Base-by-base conservation (phyloP, 1,140 invertebrate species). In the Cyclina sinensis region DNA sequence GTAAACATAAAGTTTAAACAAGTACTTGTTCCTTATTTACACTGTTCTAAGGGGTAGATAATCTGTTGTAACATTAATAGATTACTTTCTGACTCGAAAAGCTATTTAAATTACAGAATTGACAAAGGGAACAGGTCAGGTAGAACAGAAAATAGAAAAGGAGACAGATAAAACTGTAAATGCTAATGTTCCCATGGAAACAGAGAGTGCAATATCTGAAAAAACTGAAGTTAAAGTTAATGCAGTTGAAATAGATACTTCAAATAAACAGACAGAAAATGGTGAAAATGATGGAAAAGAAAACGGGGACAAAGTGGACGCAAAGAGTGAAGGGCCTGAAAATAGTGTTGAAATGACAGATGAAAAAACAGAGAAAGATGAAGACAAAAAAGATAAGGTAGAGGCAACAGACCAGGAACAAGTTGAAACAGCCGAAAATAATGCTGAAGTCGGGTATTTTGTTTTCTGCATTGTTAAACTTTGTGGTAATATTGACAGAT, bases 261-360 rank as follows among this genome's bases (percentile, higher is more conserved):
- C 51, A 2, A n/a, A 48, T 30, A 46, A 48, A 78, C 39, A 46
- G 46, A 43, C 39, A 27, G 74, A 46, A 48, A 43, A 9, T 51
- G 18, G 27, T 70, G 27, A 78, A 35, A 16, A 24, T 24, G 74
- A 24, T 27, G 30, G 7, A 7, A 80, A 32, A 14, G 30, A 65
- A 3, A 62, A 4, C 39, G 79, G 24, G 65, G 79, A 37, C 16
- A 81, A 79, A 35, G 24, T 59, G 18, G 14, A 81, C 59, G 43
- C 7, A 35, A 51, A 74, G 37, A 74, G 30, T 24, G 39, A 51
- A 48, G 5, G 16, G 24, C 27, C 24, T 78, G 48, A 18, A n/a
- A 51, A 4, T 30, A 32, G 27, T 51, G 46, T 14, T 35, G 48
- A 11, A 51, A 7, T 30, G 9, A 32, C n/a, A 57, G 18, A 48